Base-by-base conservation (phyloP, 2,797 vertebrate genomes). In the Melopsittacus undulatus region DNA sequence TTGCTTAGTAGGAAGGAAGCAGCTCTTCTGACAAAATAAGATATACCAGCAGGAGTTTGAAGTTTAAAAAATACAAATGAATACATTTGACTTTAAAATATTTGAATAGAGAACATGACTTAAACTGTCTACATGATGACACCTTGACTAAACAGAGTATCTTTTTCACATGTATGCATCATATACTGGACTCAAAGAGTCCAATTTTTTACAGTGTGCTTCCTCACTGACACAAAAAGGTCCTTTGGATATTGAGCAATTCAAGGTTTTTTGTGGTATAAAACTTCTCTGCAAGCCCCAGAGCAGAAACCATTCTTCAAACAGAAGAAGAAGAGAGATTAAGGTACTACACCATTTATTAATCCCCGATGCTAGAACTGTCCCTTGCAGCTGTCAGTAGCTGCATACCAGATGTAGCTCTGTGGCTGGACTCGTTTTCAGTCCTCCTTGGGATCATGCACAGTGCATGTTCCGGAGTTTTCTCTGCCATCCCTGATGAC, bases 381-480 rank as follows among this genome's bases (percentile, higher is more conserved):
- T 59, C 27, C 24, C n/a, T 34, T 12, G 32, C 21, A 91, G 46
- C 51, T 40, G 4, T 4, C 48, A 11, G 19, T 8, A 26, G 2
- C 4, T 57, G 43, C 9, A 1, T 36, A 18, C 5, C 54, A 54
- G 32, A 7, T 7, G 40, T 20, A 66, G 22, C 29, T 49, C 8
- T 14, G 42, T 52, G 68, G 46, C 69, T 86, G 57, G 24, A 18
- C 30, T n/a, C 10, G 3, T 24, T 36, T 56, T 19, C 26, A 5
- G 51, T 29, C 51, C 38, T 30, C 18, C 57, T 6, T 1, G 2
- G 30, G 24, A 8, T 7, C 0, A 0, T 9, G 19, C 79, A 5
- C 29, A 34, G 23, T 6, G 5, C 68, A n/a, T 4, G 3, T 24
- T 15, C 10, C n/a, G 10, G 24, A 19, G 27, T 20, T 42, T 24